These are phyloP conservation scores for Kryphioiulus occultus DNA, from an alignment of 2,888 invertebrate species.

Conservation along the genomic window DNA sequence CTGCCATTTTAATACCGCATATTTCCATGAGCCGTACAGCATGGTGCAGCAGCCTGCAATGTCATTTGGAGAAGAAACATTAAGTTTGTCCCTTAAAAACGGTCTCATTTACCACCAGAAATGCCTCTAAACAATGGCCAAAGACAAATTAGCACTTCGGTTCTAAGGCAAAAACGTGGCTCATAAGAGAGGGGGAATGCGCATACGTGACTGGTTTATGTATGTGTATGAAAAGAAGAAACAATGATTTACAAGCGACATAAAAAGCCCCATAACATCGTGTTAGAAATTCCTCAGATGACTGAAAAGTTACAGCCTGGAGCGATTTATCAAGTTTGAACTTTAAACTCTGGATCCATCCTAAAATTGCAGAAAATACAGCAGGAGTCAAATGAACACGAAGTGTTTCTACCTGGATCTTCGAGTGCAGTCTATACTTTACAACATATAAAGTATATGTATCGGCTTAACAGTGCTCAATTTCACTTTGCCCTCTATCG, in stretches of 20 bases:
- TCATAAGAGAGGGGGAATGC: background rate
- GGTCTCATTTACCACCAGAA: background rate
- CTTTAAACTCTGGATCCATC: background rate
- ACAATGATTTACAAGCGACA: background rate
- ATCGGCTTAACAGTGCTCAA: too few relatives aligned
- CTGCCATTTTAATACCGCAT: conserved; percentile 25
- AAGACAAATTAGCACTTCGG: conserved; percentile 31
- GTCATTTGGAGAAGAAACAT: conserved; percentile 7
- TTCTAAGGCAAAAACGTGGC: background rate
- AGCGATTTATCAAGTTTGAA: background rate
- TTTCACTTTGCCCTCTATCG: too few relatives aligned
- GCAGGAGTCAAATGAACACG: too few relatives aligned
- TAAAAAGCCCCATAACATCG: background rate
- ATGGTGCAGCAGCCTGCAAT: background rate
- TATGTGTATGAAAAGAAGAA: background rate
- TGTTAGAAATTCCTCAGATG: background rate
- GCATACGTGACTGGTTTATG: background rate
- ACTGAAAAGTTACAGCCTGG: background rate
- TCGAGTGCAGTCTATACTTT: too few relatives aligned
- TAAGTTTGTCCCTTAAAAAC: conserved; percentile 31
- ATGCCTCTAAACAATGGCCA: conserved; percentile 22
- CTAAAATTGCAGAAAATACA: background rate
- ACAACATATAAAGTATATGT: too few relatives aligned
- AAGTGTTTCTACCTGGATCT: too few relatives aligned
- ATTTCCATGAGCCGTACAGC: background rate